Evolutionary conservation across 2,113 vertebrate genomes (phyloP).

Genomic region (Mus pahari): DNA sequence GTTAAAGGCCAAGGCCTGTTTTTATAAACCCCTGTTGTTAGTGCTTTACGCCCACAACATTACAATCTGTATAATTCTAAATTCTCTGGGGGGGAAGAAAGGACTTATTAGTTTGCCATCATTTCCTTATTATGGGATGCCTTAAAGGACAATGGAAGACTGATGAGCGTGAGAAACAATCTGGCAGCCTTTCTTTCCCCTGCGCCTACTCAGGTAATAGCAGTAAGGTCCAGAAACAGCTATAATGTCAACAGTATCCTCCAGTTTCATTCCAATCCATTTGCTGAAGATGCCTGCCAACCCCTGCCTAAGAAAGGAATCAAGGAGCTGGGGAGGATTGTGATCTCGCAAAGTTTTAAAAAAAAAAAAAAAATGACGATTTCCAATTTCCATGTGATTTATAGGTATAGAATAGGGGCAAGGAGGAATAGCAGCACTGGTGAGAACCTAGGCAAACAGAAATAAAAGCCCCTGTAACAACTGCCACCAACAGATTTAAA

Average conservation of each 20-base stretch:
- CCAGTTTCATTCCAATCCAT: background rate
- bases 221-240: background rate
- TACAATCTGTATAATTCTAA: constrained; percentile 29
- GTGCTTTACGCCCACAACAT: background rate
- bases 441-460: background rate
- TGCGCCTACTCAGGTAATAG: background rate
- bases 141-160: constrained; percentile 26
- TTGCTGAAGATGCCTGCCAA: constrained; percentile 54
- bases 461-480: constrained; percentile 10
- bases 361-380: background rate
- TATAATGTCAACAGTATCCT: background rate
- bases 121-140: constrained; percentile 21
- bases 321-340: constrained; percentile 1
- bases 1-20: constrained; percentile 48
- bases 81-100: background rate
- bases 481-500: background rate
- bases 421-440: background rate
- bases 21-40: background rate
- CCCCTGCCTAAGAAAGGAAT: background rate
- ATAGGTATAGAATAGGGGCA: background rate
- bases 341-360: background rate
- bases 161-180: constrained; percentile 2
- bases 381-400: constrained; percentile 37
- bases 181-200: background rate
- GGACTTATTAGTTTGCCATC: background rate